Evolutionary conservation across 2,888 invertebrate species (phyloP), one percentile per base, ranked within the genome.

Genomic region (Cistogaster globosa): DNA sequence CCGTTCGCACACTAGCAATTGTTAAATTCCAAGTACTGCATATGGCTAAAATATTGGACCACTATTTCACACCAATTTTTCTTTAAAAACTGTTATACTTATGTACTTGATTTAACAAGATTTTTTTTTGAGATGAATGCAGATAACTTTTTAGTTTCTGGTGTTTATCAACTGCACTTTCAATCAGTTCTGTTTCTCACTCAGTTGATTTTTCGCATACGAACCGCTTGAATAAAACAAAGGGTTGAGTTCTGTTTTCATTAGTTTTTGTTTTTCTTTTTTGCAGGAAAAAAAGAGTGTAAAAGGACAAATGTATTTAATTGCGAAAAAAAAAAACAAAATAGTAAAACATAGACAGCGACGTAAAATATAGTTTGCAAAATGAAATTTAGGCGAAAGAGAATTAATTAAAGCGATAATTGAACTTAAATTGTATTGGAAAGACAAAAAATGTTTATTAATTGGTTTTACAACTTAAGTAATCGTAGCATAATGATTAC

Each of bases 401-500:
- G 7, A 18, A 26, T 4, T 32, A 55, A 18, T 65, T 69, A 26
- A 26, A 51, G 65, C 20, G 45, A 51, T 65, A 72, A 55, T 22
- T 36, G 36, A 58, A 69, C 48, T 45, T 18, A 20, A 38, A 67
- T 32, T 32, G 26, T 26, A 26, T n/a, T 38, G 58, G n/a, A 20
- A 62, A 45, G 22, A 12, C n/a, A n/a, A n/a, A 87, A 84, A 86
- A 92, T 92, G 92, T 90, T 91, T 80, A 87, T 89, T 74, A 91
- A 89, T 89, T 92, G 91, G 92, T 91, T 91, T 87, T 90, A 91
- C 80, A 92, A 90, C 88, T 87, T 92, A 20, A 92, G 92, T 88
- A 92, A 92, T 89, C 92, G 92, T 87, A 91, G 92, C 81, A 89
- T 93, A 86, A 90, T 91, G 88, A 91, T 93, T 87, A 93, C 92